These are phyloP conservation scores for Heliconius congener DNA, from an alignment of 1,140 invertebrate species.

Conservation along the genomic window DNA sequence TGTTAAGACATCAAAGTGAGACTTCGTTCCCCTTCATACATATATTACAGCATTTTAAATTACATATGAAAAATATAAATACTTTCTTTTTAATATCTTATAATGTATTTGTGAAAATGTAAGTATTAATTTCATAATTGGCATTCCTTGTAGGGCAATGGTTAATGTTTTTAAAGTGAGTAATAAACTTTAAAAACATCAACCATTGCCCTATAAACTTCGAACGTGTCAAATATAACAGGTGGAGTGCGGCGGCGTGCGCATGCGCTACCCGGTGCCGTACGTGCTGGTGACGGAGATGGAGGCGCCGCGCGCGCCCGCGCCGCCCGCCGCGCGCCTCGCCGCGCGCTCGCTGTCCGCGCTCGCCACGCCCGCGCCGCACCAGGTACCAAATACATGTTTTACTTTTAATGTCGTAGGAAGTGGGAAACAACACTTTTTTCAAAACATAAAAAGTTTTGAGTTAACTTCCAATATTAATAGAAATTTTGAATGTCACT, in stretches of 20 bases:
- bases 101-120: no score
- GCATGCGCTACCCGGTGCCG: constrained; percentile 96
- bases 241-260: constrained; percentile 90
- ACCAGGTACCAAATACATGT: constrained; percentile 49
- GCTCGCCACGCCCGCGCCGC: constrained; percentile 57
- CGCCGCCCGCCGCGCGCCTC: constrained; percentile 47
- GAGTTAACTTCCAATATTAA: constrained; percentile 67
- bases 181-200: no score
- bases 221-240: constrained; percentile 50
- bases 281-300: constrained; percentile 96
- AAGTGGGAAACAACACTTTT: constrained; percentile 64
- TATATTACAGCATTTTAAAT: not conserved
- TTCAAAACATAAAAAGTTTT: constrained; percentile 43
- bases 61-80: no score
- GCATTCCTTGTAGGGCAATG: no score
- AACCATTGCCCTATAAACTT: no score
- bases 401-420: constrained; percentile 27
- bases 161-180: no score
- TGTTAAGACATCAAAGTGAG: constrained; percentile 57
- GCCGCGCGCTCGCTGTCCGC: constrained; percentile 52
- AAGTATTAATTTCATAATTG: no score
- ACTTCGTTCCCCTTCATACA: constrained; percentile 76
- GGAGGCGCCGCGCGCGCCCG: constrained; percentile 83
- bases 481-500: constrained; percentile 1
- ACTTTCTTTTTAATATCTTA: no score